These are phyloP conservation scores for Microcebus tavaratra DNA, from an alignment of 2,113 vertebrate genomes.

Conservation along the genomic window DNA sequence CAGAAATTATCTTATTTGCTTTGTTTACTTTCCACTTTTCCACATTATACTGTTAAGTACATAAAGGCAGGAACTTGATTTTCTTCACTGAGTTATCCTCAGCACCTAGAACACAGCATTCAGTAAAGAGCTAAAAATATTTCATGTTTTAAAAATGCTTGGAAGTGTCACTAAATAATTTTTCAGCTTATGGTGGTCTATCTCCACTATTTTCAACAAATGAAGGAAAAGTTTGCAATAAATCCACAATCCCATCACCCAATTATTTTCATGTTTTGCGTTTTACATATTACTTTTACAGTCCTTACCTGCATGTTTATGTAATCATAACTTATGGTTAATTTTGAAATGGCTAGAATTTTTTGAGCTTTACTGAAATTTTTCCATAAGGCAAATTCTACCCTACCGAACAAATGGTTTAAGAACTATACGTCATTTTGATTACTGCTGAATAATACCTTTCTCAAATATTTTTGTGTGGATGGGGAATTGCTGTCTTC, in stretches of 20 bases:
- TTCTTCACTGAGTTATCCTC: neutral
- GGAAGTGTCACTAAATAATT: neutral
- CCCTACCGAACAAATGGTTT: neutral
- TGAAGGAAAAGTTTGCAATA: slow-evolving; percentile 15
- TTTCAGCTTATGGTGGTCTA: neutral
- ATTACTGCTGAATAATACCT: neutral
- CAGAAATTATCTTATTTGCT: neutral
- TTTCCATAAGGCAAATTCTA: neutral
- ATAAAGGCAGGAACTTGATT: neutral
- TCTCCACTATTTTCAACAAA: neutral
- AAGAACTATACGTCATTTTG: neutral
- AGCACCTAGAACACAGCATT: neutral
- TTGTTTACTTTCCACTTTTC: neutral
- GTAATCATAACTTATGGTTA: neutral
- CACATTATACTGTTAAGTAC: neutral
- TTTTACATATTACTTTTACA: neutral
- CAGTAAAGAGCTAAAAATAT: neutral
- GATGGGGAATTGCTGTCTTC: neutral
- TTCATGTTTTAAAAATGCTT: neutral
- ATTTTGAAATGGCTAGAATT: neutral
- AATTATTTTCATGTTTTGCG: slow-evolving; percentile 35
- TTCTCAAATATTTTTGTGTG: too few species aligned
- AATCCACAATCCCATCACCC: neutral
- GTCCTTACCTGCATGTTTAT: neutral
- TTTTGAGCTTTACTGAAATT: slow-evolving; percentile 26